Conservation (phyloP, 2,113 vertebrate genomes). For the Paedocypris sp. region DNA sequence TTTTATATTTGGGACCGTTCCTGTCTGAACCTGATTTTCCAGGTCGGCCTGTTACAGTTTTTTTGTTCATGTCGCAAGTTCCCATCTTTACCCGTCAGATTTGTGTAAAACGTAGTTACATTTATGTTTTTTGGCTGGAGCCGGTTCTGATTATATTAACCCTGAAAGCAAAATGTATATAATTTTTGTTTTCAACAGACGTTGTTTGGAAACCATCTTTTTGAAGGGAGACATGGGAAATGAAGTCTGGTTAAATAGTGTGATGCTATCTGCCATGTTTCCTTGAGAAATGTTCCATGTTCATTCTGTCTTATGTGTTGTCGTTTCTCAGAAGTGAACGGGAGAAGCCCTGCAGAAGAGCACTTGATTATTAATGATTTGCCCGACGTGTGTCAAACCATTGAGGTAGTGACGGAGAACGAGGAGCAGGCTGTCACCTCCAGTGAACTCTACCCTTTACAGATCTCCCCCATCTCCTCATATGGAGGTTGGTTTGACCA, state of each 20-base stretch:
- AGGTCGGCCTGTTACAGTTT: neutral
- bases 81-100: neutral
- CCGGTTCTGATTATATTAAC: no score
- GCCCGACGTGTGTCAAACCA: constrained; percentile 90
- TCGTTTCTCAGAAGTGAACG: constrained; percentile 27
- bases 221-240: neutral
- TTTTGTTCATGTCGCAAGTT: neutral
- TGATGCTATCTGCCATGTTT: no score
- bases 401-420: constrained; percentile 92
- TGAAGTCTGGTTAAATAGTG: neutral
- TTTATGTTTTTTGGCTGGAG: constrained; percentile 3
- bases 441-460: constrained; percentile 86
- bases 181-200: constrained; percentile 1
- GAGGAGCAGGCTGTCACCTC: constrained; percentile 86
- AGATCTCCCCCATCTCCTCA: constrained; percentile 92
- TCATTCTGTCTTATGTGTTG: constrained; percentile 30
- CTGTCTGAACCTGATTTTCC: neutral
- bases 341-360: constrained; percentile 56
- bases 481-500: constrained; percentile 69
- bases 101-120: neutral
- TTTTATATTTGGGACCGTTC: neutral
- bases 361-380: constrained; percentile 82
- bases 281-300: constrained; percentile 18
- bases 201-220: neutral
- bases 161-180: neutral